These are phyloP conservation scores for Chaetophractus vellerosus DNA, from an alignment of 2,797 vertebrate species.

Conservation along the genomic window DNA sequence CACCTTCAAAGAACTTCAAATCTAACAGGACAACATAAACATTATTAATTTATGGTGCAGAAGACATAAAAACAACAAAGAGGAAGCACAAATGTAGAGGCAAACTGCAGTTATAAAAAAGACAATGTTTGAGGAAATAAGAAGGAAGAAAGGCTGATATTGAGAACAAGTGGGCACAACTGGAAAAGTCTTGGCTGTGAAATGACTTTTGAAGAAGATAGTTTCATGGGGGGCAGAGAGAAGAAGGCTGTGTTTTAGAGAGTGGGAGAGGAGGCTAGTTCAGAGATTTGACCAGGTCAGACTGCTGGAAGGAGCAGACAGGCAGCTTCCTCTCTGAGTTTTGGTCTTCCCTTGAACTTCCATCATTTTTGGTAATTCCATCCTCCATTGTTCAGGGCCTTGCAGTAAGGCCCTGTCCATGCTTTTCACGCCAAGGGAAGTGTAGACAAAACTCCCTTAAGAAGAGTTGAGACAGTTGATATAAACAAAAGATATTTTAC, in stretches of 20 bases:
- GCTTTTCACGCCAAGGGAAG: background rate
- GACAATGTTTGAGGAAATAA: background rate
- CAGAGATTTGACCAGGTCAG: background rate
- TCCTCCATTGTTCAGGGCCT: background rate
- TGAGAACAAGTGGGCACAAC: background rate
- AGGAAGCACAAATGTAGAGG: background rate
- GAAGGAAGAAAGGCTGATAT: background rate
- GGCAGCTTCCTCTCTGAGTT: background rate
- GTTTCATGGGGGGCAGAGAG: background rate
- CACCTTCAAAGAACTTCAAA: slow-evolving; percentile 32
- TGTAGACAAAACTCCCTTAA: background rate
- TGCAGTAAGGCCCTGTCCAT: background rate
- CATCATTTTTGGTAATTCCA: background rate
- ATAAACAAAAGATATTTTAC: background rate
- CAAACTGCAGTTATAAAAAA: background rate
- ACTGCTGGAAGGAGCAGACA: background rate
- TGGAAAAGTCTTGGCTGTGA: background rate
- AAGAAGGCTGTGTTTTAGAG: background rate
- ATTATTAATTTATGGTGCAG: background rate
- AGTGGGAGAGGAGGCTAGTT: background rate
- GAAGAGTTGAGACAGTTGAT: background rate
- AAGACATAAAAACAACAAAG: background rate
- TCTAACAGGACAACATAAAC: background rate
- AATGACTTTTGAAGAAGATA: background rate
- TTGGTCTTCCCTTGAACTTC: slow-evolving; percentile 2